A percentile compares a stretch with the other conserved stretches of the same genome.
phyloP scores from a whole-genome alignment of 2,797 vertebrate genomes.

The Potorous gilbertii region DNA sequence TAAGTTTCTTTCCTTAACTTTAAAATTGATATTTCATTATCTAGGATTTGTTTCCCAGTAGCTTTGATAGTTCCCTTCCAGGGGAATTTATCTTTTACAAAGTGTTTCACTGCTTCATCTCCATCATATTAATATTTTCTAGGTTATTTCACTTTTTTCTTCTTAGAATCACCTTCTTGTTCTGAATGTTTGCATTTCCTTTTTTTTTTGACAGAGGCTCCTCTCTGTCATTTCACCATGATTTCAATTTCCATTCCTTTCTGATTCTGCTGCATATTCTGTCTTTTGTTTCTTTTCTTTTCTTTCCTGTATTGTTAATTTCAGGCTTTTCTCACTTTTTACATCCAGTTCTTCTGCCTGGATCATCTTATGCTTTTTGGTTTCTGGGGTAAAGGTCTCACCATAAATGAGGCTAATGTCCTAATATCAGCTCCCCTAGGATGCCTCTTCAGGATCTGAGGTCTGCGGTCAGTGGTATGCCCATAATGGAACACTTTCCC shows the following conservation, averaged over 20 bases:
- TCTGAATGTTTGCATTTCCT: conserved; percentile 75
- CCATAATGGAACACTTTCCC: not conserved
- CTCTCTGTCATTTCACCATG: conserved; percentile 25
- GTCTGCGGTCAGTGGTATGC: not conserved
- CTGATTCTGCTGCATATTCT: not conserved
- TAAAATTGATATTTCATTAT: conserved; percentile 93
- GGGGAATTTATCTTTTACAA: conserved; percentile 93
- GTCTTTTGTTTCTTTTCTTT: conserved; percentile 75
- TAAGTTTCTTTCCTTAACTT: conserved; percentile 95
- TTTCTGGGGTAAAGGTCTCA: conserved; percentile 69
- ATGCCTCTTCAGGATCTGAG: not conserved
- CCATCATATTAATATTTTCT: conserved; percentile 58
- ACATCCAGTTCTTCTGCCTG: conserved; percentile 70
- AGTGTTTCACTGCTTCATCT: conserved; percentile 69
- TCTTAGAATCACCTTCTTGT: conserved; percentile 81
- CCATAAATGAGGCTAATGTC: conserved; percentile 62
- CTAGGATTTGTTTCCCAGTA: conserved; percentile 89
- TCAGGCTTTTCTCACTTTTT: conserved; percentile 55
- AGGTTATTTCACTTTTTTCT: conserved; percentile 79
- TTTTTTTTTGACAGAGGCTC: conserved; percentile 73
- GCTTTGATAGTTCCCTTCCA: conserved; percentile 97
- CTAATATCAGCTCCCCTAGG: conserved; percentile 73
- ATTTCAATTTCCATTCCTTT: conserved; percentile 43
- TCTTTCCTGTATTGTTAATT: conserved; percentile 10
- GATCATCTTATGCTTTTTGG: conserved; percentile 77